Evolutionary conservation across 1,140 invertebrate species (phyloP).

Genomic region (Helicoverpa armigera): DNA sequence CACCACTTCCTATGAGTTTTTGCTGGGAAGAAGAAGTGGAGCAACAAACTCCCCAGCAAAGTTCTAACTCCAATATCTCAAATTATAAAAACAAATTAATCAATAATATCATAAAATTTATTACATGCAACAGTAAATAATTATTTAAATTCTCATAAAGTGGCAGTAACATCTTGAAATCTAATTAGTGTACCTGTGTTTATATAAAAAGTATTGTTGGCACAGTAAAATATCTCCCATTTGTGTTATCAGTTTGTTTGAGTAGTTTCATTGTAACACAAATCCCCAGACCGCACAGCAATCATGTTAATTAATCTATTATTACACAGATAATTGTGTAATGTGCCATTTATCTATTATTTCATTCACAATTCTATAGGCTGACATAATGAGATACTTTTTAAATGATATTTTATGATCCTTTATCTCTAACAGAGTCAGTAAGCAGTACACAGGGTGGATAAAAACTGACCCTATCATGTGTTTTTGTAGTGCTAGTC

Average conservation of each 20-base stretch:
- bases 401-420: neutral
- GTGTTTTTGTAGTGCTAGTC: too few species aligned
- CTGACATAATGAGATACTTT: neutral
- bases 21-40: too few species aligned
- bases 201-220: neutral
- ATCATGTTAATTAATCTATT: constrained; percentile 26
- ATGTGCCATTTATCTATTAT: constrained; percentile 1
- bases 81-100: too few species aligned
- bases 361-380: constrained; percentile 1
- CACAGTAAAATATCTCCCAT: neutral
- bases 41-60: too few species aligned
- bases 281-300: constrained; percentile 6
- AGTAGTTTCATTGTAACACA: neutral
- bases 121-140: too few species aligned
- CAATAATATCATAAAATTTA: too few species aligned
- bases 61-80: too few species aligned
- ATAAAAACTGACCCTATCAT: too few species aligned
- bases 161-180: too few species aligned
- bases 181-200: too few species aligned
- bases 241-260: constrained; percentile 4
- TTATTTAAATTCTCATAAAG: too few species aligned
- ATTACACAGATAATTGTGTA: constrained; percentile 27
- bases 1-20: too few species aligned
- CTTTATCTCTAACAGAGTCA: neutral
- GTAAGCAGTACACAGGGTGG: neutral